These are phyloP conservation scores for Neodon shergylaensis DNA, from an alignment of 2,113 vertebrate genomes.

Conservation along the genomic window DNA sequence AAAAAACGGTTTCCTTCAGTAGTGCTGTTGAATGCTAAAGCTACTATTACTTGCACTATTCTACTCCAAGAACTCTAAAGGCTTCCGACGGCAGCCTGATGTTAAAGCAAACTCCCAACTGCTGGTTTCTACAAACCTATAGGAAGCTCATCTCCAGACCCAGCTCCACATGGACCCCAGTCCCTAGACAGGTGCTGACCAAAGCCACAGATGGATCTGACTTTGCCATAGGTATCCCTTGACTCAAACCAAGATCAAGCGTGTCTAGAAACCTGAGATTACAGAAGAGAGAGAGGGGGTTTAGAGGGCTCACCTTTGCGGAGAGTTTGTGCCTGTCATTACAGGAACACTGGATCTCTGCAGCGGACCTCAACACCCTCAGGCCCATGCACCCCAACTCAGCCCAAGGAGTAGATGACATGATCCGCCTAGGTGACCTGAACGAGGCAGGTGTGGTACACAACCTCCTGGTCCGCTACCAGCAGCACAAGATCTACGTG, in stretches of 20 bases:
- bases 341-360: slow-evolving; percentile 92
- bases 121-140: too few species aligned
- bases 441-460: slow-evolving; percentile 95
- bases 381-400: slow-evolving; percentile 94
- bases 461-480: slow-evolving; percentile 96
- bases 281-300: background rate
- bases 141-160: background rate
- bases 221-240: background rate
- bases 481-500: slow-evolving; percentile 95
- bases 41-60: background rate
- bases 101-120: background rate
- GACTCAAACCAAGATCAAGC: background rate
- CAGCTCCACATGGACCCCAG: background rate
- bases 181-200: background rate
- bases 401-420: slow-evolving; percentile 94
- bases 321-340: slow-evolving; percentile 11
- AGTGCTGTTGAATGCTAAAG: background rate
- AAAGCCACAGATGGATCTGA: background rate
- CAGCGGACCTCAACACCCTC: slow-evolving; percentile 84
- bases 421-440: slow-evolving; percentile 95
- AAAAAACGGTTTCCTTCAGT: background rate
- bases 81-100: background rate
- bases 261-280: background rate
- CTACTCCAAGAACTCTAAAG: background rate
- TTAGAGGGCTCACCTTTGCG: accelerated